These are phyloP conservation scores for Lipophrys pholis DNA, from an alignment of 2,113 vertebrate genomes.

Conservation along the genomic window DNA sequence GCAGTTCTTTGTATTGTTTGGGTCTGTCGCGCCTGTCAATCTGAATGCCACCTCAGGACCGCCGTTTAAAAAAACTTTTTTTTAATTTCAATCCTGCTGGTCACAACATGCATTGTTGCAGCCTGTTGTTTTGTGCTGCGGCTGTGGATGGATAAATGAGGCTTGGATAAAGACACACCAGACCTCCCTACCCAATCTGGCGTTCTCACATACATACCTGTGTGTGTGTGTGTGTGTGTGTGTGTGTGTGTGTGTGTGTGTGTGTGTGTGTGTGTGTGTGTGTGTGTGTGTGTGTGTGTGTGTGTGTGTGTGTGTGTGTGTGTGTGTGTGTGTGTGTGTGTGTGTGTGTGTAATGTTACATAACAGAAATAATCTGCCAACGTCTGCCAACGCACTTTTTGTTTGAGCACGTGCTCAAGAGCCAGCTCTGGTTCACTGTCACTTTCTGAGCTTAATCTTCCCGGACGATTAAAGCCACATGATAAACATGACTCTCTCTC, in stretches of 20 bases:
- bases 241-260: conserved; percentile 28
- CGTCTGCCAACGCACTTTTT: conserved; percentile 61
- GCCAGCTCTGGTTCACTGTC: conserved; percentile 60
- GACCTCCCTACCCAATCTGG: conserved; percentile 1
- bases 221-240: no score
- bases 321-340: no score
- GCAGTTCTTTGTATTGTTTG: no score
- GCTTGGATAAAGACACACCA: conserved; percentile 21
- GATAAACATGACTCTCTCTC: conserved; percentile 33
- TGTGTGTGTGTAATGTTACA: conserved; percentile 52
- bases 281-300: not conserved
- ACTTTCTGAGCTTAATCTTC: conserved; percentile 41
- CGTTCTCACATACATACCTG: conserved; percentile 28
- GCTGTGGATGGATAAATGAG: conserved; percentile 9
- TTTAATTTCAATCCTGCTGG: no score
- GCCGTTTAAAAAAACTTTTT: no score
- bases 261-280: conserved; percentile 18
- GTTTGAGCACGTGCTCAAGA: conserved; percentile 56
- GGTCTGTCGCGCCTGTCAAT: not conserved
- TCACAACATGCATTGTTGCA: conserved; percentile 6
- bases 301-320: conserved; percentile 27
- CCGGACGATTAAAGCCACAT: conserved; percentile 36
- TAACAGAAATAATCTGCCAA: no score
- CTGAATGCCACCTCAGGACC: not conserved
- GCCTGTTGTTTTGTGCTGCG: not conserved